These are phyloP conservation scores for Mylabris phalerata DNA, from an alignment of 1,140 invertebrate genomes.

Conservation along the genomic window DNA sequence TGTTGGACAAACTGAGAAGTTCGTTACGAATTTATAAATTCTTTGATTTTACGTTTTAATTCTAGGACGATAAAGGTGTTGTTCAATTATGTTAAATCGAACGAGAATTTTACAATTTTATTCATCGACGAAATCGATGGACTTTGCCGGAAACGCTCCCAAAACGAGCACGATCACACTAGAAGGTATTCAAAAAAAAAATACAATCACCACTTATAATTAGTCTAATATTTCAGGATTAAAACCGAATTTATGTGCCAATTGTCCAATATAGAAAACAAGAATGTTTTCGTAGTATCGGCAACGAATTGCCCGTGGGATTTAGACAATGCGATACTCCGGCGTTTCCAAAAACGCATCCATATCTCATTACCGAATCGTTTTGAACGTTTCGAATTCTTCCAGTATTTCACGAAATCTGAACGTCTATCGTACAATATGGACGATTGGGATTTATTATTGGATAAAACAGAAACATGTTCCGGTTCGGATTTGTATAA, in stretches of 20 bases:
- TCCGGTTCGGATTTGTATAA: constrained; percentile 52
- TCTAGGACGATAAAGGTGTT: constrained; percentile 45
- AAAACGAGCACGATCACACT: constrained; percentile 47
- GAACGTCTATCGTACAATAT: constrained; percentile 1
- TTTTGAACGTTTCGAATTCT: constrained; percentile 27
- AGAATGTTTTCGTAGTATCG: constrained; percentile 47
- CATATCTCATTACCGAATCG: constrained; percentile 52
- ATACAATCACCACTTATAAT: constrained; percentile 13
- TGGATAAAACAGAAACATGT: constrained; percentile 47
- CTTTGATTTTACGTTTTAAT: constrained; percentile 1
- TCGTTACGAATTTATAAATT: constrained; percentile 21
- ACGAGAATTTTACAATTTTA: constrained; percentile 42
- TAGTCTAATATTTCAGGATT: constrained; percentile 36
- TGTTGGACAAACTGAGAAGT: constrained; percentile 56
- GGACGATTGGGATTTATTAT: constrained; percentile 40
- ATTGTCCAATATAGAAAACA: constrained; percentile 42
- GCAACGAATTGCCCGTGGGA: constrained; percentile 63
- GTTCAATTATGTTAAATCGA: constrained; percentile 43
- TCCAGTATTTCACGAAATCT: constrained; percentile 27
- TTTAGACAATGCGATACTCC: constrained; percentile 53
- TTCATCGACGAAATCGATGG: constrained; percentile 58
- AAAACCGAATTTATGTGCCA: constrained; percentile 52
- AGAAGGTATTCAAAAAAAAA: constrained; percentile 35
- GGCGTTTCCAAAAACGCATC: constrained; percentile 53
- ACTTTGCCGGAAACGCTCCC: constrained; percentile 47